A percentile compares a stretch with the other conserved stretches of the same genome.
Evolutionary conservation across 2,113 vertebrate species (phyloP).

Genomic region (Balaeniceps rex): DNA sequence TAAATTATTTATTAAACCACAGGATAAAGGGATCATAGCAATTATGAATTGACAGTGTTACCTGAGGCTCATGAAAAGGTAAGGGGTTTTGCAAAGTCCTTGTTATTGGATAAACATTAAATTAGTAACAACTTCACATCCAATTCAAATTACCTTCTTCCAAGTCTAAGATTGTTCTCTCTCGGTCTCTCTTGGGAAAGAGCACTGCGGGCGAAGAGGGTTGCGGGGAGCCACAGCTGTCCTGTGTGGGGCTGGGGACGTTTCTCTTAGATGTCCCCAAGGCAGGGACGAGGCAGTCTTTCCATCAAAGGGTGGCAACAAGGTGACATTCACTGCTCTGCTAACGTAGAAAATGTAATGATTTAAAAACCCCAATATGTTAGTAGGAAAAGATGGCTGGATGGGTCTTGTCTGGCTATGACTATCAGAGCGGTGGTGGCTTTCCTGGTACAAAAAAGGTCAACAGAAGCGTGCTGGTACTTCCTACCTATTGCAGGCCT

Average conservation of each 20-base stretch:
- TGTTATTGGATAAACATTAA: conserved; percentile 72
- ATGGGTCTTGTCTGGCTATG: not conserved
- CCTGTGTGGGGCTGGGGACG: rapidly evolving
- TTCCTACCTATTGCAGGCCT: not conserved
- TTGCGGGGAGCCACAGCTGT: not conserved
- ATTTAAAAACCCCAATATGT: not conserved
- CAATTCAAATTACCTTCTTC: conserved; percentile 55
- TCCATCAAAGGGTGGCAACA: not conserved
- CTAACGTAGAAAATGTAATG: not conserved
- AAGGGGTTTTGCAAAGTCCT: conserved; percentile 63
- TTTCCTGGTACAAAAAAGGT: not conserved
- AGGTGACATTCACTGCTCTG: not conserved
- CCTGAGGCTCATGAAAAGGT: conserved; percentile 69
- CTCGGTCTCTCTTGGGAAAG: not conserved
- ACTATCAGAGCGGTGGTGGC: not conserved
- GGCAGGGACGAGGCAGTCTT: not conserved
- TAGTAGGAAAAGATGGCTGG: not conserved
- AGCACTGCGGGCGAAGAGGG: not conserved
- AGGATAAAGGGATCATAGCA: conserved; percentile 73
- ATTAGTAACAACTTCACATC: conserved; percentile 67
- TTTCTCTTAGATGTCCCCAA: not conserved
- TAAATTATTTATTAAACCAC: conserved; percentile 80
- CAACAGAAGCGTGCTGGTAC: not conserved
- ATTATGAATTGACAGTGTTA: conserved; percentile 76
- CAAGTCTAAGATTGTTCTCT: not conserved